Base-by-base conservation (phyloP, 2,113 vertebrate genomes). In the Athene cunicularia region DNA sequence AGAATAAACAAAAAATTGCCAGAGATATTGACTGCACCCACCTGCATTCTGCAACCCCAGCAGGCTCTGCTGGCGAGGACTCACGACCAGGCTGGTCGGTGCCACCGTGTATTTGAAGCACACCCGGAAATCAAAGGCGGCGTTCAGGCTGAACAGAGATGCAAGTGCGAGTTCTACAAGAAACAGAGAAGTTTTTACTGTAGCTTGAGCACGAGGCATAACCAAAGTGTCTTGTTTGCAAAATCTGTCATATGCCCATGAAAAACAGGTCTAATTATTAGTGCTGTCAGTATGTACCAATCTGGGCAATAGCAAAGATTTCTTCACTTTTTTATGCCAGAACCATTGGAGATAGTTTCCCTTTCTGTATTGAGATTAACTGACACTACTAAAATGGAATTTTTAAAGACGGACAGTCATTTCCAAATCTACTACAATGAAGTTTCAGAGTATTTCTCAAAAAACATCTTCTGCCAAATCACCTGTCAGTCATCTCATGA, bases 41-140 rank as follows among this genome's bases (percentile, higher is more conserved):
- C 98, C 97, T 91, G 99, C 97, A 73, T 98, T 98, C 67, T 87
- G 98, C 68, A 99, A 90, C 23, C 99, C 99, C 75, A 99, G 94
- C 73, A 99, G 99, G 22, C 88, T 91, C 96, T 99, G 99, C 86
- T 99, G 99, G 37, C 98, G 95, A 7, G 99, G 99, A 45, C 98
- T 99, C 21, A 99, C 94, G 12, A 98, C 41, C 41, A 41, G 14
- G 41, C 41, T 41, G 41, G 41, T 41, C 41, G 41, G 41, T 41
- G 41, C 41, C 41, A 41, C 41, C 6, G 41, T 41, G 41, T 41
- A 41, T 41, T 13, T 41, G 41, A 41, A 41, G 41, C 14, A 41
- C 41, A 14, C 41, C 41, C 41, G 13, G 41, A 41, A 41, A 41
- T 41, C 41, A 14, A 41, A 41, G 41, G 41, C 41, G 41, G 41